Evolutionary conservation across 2,113 vertebrate species (phyloP).

Genomic region (Pithys albifrons): DNA sequence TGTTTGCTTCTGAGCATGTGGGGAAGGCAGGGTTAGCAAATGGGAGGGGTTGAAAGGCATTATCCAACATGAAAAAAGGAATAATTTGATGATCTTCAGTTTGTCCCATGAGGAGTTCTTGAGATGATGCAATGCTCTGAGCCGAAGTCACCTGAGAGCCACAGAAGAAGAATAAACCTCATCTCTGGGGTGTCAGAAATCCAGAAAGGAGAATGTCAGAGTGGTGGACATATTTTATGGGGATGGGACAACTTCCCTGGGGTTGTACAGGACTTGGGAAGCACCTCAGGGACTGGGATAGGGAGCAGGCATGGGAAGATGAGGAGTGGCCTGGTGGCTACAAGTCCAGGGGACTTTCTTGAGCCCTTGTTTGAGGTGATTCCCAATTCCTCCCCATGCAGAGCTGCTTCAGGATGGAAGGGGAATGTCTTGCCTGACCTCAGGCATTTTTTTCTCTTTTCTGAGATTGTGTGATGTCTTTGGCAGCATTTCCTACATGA

Average conservation of each 20-base stretch:
- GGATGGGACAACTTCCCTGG: neutral
- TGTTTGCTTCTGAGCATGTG: fast-evolving
- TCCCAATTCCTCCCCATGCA: neutral
- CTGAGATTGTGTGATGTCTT: neutral
- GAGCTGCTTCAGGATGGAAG: neutral
- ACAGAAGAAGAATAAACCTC: neutral
- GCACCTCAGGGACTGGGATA: fast-evolving
- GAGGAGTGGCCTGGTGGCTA: neutral
- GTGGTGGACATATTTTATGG: neutral
- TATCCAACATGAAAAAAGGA: neutral
- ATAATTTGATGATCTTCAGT: neutral
- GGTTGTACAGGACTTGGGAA: fast-evolving
- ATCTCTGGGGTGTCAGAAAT: neutral
- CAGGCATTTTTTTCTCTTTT: neutral
- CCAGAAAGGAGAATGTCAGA: fast-evolving
- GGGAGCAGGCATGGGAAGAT: neutral
- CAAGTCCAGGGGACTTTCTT: neutral
- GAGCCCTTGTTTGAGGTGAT: fast-evolving
- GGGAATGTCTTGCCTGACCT: neutral
- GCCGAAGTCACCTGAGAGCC: no score
- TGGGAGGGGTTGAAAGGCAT: neutral
- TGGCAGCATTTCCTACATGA: neutral
- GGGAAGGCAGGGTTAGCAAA: neutral
- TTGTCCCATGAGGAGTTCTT: neutral
- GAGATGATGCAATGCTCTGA: neutral